phyloP scores from a whole-genome alignment of 2,888 invertebrate species.

The Slavum lentiscoides region DNA sequence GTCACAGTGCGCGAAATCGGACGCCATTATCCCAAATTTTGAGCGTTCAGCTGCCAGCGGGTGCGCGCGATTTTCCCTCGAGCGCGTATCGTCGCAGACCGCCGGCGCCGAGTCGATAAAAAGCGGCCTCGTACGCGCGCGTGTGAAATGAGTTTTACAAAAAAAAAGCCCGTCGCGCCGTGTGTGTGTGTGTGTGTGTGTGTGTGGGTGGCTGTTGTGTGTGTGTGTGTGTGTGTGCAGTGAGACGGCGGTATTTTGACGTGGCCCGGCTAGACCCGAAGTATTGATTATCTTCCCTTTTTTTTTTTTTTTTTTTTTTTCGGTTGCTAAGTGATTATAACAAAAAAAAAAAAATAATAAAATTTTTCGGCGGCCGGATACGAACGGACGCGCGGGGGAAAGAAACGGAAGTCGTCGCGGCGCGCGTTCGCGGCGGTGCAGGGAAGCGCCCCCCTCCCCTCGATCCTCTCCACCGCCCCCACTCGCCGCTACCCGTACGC shows the following conservation, averaged over 20 bases:
- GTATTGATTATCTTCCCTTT: constrained; percentile 57
- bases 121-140: constrained; percentile 9
- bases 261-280: constrained; percentile 47
- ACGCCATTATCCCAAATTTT: too few relatives aligned
- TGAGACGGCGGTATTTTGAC: constrained; percentile 40
- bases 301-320: constrained; percentile 56
- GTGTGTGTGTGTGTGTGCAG: neutral
- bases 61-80: too few relatives aligned
- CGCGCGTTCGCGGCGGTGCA: neutral
- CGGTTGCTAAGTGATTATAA: constrained; percentile 57
- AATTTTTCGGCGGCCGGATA: constrained; percentile 47
- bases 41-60: too few relatives aligned
- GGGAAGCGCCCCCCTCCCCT: constrained; percentile 28
- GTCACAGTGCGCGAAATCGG: too few relatives aligned
- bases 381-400: too few relatives aligned
- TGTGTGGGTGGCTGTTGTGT: too few relatives aligned
- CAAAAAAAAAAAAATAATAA: constrained; percentile 55
- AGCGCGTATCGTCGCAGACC: neutral
- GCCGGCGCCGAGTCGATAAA: constrained; percentile 23
- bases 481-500: too few relatives aligned
- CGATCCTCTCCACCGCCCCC: too few relatives aligned
- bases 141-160: constrained; percentile 29
- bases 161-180: constrained; percentile 5
- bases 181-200: neutral
- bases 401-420: too few relatives aligned